Conservation (phyloP, 2,888 invertebrate species). For the Cheilosia impressa region DNA sequence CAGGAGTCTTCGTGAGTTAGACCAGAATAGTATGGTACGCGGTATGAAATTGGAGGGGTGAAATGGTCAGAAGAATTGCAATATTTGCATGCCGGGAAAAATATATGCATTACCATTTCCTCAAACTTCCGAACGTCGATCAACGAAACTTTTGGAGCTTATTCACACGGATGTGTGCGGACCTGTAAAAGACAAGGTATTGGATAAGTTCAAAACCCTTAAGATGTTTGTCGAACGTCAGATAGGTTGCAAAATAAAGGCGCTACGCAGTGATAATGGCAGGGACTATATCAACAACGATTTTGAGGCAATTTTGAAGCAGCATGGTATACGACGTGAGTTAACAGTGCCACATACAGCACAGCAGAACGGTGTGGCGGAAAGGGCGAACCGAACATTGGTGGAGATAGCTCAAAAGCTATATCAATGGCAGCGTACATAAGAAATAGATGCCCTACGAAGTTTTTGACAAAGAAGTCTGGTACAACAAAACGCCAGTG, state of each 20-base stretch:
- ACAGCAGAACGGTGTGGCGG: constrained; percentile 73
- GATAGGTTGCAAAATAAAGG: constrained; percentile 40
- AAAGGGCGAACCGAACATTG: constrained; percentile 66
- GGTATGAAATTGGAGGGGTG: constrained; percentile 23
- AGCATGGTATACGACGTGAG: constrained; percentile 45
- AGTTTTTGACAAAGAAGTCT: constrained; percentile 47
- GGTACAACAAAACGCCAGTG: constrained; percentile 67
- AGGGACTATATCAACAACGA: constrained; percentile 39
- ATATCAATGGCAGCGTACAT: constrained; percentile 70
- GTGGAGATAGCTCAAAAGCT: constrained; percentile 77
- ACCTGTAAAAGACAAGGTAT: constrained; percentile 19
- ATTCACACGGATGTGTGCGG: constrained; percentile 26
- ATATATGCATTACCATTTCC: constrained; percentile 35
- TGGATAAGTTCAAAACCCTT: constrained; percentile 2
- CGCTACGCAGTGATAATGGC: constrained; percentile 43
- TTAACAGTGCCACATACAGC: constrained; percentile 60
- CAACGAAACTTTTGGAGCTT: constrained; percentile 15
- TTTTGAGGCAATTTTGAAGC: constrained; percentile 38
- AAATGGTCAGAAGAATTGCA: constrained; percentile 26
- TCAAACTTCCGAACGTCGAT: constrained; percentile 17
- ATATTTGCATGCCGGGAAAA: constrained; percentile 32
- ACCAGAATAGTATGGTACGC: constrained; percentile 31
- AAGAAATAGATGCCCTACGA: constrained; percentile 69
- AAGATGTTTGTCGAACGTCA: constrained; percentile 14
- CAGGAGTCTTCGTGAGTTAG: constrained; percentile 28